Evolutionary conservation across 1,140 invertebrate species (phyloP).

Genomic region (Calliphora vicina): DNA sequence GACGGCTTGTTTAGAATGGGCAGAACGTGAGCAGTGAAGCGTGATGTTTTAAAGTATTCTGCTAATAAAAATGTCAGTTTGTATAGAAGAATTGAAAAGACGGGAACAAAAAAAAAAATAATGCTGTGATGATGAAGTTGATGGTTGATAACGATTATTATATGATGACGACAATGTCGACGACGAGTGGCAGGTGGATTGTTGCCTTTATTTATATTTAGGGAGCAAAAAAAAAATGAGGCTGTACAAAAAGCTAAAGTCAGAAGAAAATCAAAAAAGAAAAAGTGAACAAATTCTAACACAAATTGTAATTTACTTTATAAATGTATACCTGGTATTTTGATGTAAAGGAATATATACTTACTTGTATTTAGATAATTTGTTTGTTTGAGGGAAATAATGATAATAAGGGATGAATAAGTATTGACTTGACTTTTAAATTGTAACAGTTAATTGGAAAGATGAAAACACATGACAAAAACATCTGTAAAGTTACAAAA

Average conservation of each 20-base stretch:
- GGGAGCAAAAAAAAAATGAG: too few species aligned
- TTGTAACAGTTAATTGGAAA: constrained; percentile 11
- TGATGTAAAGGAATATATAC: neutral
- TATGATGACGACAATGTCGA: neutral
- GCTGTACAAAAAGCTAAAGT: too few species aligned
- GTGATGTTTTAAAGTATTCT: constrained; percentile 20
- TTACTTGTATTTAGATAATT: neutral
- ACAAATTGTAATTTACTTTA: constrained; percentile 22
- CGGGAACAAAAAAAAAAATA: neutral
- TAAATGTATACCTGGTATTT: neutral
- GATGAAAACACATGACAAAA: neutral
- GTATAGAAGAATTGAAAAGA: too few species aligned
- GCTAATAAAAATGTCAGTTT: constrained; percentile 31
- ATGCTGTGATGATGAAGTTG: neutral
- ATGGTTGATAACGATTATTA: neutral
- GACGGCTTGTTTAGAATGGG: neutral
- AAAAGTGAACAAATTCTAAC: neutral
- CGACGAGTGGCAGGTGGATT: neutral
- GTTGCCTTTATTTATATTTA: neutral
- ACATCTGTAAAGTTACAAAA: too few species aligned
- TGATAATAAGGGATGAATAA: neutral
- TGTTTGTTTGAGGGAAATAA: neutral
- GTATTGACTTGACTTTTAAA: neutral
- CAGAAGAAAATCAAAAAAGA: too few species aligned
- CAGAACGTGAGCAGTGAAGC: constrained; percentile 27